Conservation (phyloP, 2,888 invertebrate genomes). For the Drosophila testacea region DNA sequence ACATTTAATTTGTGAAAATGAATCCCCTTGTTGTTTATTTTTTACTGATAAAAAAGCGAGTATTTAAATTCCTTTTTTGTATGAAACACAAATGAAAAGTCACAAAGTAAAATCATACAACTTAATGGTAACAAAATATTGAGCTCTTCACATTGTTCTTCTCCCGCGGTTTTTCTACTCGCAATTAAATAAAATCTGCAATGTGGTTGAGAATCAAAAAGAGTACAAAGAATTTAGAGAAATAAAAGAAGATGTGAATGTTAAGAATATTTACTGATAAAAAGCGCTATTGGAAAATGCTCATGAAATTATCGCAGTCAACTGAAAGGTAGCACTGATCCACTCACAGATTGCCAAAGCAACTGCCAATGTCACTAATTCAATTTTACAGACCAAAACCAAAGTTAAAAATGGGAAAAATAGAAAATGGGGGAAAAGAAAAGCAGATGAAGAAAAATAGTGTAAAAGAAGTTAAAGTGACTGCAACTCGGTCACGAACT, state of each 20-base stretch:
- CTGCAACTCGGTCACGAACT: constrained; percentile 78
- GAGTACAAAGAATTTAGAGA: neutral
- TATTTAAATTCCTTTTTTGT: no score
- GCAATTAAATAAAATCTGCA: neutral
- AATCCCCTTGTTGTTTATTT: no score
- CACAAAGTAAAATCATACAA: no score
- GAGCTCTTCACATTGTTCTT: neutral
- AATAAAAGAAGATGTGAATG: neutral
- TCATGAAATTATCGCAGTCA: constrained; percentile 49
- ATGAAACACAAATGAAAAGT: no score
- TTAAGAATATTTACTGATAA: constrained; percentile 28
- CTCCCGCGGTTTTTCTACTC: neutral
- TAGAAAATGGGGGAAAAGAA: constrained; percentile 10
- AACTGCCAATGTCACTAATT: constrained; percentile 77
- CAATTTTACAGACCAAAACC: constrained; percentile 65
- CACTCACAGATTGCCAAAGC: constrained; percentile 62
- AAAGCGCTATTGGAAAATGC: constrained; percentile 17
- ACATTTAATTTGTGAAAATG: no score
- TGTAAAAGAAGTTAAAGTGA: constrained; percentile 45
- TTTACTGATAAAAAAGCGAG: no score
- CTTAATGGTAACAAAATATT: neutral
- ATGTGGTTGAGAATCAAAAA: neutral
- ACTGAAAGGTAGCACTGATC: constrained; percentile 38
- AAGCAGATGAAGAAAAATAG: constrained; percentile 1
- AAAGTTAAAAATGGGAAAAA: constrained; percentile 18